Base-by-base conservation (phyloP, 2,888 invertebrate genomes). In the Dicranocentrus wangi region DNA sequence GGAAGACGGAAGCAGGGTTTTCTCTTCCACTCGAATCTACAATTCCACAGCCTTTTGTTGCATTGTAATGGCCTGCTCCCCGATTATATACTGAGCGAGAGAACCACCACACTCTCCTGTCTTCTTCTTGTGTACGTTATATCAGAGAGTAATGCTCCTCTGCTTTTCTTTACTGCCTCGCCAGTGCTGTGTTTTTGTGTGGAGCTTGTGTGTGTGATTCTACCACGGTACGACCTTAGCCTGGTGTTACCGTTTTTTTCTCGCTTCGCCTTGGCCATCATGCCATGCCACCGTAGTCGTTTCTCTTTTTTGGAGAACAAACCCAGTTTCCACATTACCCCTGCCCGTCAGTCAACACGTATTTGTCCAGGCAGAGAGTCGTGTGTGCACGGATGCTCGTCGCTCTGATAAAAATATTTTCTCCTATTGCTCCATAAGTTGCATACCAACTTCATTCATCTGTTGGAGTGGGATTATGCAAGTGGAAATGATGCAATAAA, bases 311-410 rank as follows among this genome's bases (percentile, higher is more conserved):
- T 32, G 32, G 8, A 47, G n/a, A 5, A 47, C n/a, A 47, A 77
- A 69, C 69, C 60, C 69, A 13, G 60, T 69, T 47, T 28, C 61
- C 68, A 77, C 47, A 70, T 77, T 77, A 53, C 77, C 77, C 77
- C 77, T 60, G 60, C 69, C 61, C 39, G 19, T 77, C 77, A 77
- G 77, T 77, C 69, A 70, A 69, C 77, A 61, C 69, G 61, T 42
- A 69, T 69, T 77, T 77, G 77, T 77, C 70, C 61, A 60, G 51
- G 77, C 27, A 70, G 77, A 47, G 53, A 77, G 77, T 77, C 53
- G 63, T 69, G 69, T 77, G 77, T 21, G n/a, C 21, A 19, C 21
- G n/a, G 68, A 69, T 32, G 77, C 77, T 77, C 47, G 15, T 13
- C 39, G 13, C 39, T n/a, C n/a, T n/a, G n/a, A n/a, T n/a, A n/a